Conservation (phyloP, 2,797 vertebrate species). For the Myotis planiceps region DNA sequence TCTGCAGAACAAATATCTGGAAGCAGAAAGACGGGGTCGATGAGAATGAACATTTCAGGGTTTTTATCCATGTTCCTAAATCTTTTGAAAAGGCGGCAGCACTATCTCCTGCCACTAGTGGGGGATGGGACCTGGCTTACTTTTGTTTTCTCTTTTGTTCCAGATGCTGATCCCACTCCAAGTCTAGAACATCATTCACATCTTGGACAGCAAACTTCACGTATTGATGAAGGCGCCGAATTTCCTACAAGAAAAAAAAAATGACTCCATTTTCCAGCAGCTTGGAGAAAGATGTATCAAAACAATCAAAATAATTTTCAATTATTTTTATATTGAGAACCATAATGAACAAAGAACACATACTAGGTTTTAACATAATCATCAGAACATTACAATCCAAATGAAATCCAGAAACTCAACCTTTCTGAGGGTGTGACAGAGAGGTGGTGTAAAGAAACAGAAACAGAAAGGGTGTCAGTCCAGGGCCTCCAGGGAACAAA, state of each 20-base stretch:
- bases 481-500: background rate
- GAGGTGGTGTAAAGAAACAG: background rate
- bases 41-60: rapidly evolving
- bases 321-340: background rate
- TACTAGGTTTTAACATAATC: background rate
- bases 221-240: conserved; percentile 95
- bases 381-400: background rate
- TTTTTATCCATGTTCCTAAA: rapidly evolving
- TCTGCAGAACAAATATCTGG: background rate
- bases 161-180: conserved; percentile 96
- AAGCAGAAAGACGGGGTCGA: background rate
- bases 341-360: background rate
- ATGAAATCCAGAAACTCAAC: background rate
- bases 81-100: background rate
- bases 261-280: background rate
- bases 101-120: background rate
- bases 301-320: background rate
- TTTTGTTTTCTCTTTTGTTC: conserved; percentile 94
- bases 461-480: background rate
- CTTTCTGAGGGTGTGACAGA: background rate
- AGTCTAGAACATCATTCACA: conserved; percentile 95
- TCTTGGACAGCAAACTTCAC: conserved; percentile 96
- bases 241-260: conserved; percentile 89
- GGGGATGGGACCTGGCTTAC: conserved; percentile 78
- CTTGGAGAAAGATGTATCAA: background rate